phyloP scores from a whole-genome alignment of 2,797 vertebrate species.

The Amphiprion clarkii region DNA sequence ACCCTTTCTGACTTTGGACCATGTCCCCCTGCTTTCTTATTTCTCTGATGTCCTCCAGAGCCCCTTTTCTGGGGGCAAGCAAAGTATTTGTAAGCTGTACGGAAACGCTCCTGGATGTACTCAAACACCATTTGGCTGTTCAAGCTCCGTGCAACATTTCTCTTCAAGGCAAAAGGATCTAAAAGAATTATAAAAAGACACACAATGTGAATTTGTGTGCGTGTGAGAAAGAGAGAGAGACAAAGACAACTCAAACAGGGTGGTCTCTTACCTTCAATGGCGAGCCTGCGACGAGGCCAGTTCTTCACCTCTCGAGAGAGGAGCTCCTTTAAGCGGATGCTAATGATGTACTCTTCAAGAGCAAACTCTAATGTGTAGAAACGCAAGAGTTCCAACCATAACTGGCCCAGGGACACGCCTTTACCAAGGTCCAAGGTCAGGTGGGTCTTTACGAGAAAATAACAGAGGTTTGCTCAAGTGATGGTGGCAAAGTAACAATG shows the following conservation, averaged over 20 bases:
- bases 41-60: conserved; percentile 64
- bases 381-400: conserved; percentile 96
- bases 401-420: conserved; percentile 89
- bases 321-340: conserved; percentile 92
- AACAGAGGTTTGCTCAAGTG: neutral
- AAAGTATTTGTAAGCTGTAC: conserved; percentile 96
- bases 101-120: conserved; percentile 97
- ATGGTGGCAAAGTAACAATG: neutral
- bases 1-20: conserved; percentile 1
- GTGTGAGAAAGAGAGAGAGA: no score
- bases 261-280: conserved; percentile 91
- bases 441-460: conserved; percentile 79
- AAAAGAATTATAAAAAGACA: neutral
- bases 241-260: neutral
- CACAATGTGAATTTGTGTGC: neutral
- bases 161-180: conserved; percentile 97
- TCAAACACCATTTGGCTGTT: conserved; percentile 99
- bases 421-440: conserved; percentile 85
- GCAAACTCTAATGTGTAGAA: conserved; percentile 99
- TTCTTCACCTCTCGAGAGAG: conserved; percentile 95
- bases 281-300: conserved; percentile 97
- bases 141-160: conserved; percentile 96
- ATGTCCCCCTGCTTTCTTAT: conserved; percentile 54
- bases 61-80: conserved; percentile 92
- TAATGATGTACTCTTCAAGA: conserved; percentile 96